Conservation (phyloP, 2,797 vertebrate species). For the Monodelphis domestica region DNA sequence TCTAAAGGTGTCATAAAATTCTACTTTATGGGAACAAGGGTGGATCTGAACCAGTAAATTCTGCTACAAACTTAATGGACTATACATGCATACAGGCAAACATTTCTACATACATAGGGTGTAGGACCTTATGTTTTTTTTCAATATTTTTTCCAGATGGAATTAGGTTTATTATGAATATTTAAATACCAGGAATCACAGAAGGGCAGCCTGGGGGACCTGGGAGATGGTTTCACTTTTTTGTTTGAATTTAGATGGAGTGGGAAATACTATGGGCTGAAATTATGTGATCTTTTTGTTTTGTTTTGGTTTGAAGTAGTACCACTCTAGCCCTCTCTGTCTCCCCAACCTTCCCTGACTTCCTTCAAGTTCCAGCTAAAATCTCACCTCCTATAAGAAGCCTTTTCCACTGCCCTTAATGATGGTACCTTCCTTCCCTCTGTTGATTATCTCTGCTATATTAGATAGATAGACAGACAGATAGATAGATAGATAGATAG, state of each 20-base stretch:
- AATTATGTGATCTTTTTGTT: background rate
- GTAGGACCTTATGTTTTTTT: background rate
- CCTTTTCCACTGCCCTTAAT: background rate
- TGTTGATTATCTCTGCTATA: background rate
- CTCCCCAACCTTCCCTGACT: background rate
- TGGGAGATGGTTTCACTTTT: background rate
- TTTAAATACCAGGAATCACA: background rate
- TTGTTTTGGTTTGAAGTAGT: background rate
- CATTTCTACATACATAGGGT: background rate
- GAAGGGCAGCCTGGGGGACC: background rate
- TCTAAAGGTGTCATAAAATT: background rate
- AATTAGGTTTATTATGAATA: background rate
- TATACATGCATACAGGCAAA: background rate
- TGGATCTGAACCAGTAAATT: background rate
- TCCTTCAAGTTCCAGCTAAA: background rate
- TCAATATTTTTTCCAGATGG: background rate
- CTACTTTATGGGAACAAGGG: background rate
- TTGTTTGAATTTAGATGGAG: background rate
- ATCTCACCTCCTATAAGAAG: background rate
- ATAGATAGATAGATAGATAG: no score
- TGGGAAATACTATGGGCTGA: background rate
- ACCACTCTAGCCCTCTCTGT: background rate
- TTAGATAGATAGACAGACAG: no score
- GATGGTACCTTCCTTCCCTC: background rate
- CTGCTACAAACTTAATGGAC: background rate